A percentile compares a stretch with the other conserved stretches of the same genome.
phyloP scores from a whole-genome alignment of 2,797 vertebrate species.

The Falco novaeseelandiae region DNA sequence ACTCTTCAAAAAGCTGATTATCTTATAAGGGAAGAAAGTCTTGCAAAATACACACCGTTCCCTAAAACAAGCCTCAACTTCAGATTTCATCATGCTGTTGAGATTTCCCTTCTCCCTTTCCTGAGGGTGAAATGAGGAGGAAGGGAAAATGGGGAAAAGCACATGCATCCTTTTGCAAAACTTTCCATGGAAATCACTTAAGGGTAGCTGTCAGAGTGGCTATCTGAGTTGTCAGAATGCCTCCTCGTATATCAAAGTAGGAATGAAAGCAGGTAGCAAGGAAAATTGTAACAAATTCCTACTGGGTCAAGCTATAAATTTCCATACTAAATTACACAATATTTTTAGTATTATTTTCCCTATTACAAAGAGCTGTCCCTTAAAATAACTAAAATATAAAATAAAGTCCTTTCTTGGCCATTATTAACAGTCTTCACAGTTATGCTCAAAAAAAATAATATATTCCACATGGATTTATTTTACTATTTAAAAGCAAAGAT shows the following conservation, averaged over 20 bases:
- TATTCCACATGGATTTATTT: constrained; percentile 10
- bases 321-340: constrained; percentile 14
- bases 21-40: neutral
- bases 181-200: constrained; percentile 2
- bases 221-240: neutral
- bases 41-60: neutral
- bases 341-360: constrained; percentile 15
- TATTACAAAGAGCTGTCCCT: neutral
- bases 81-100: neutral
- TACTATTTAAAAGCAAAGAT: constrained; percentile 8
- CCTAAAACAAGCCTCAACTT: neutral
- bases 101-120: neutral
- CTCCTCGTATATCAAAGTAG: constrained; percentile 32
- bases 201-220: neutral
- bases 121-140: neutral
- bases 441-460: constrained; percentile 15
- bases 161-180: neutral
- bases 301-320: neutral
- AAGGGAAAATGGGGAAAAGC: neutral
- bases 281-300: constrained; percentile 30
- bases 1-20: neutral
- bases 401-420: neutral
- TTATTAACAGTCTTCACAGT: neutral
- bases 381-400: constrained; percentile 14
- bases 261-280: constrained; percentile 30